Conservation (phyloP, 2,888 invertebrate genomes). For the Drosophila eohydei region DNA sequence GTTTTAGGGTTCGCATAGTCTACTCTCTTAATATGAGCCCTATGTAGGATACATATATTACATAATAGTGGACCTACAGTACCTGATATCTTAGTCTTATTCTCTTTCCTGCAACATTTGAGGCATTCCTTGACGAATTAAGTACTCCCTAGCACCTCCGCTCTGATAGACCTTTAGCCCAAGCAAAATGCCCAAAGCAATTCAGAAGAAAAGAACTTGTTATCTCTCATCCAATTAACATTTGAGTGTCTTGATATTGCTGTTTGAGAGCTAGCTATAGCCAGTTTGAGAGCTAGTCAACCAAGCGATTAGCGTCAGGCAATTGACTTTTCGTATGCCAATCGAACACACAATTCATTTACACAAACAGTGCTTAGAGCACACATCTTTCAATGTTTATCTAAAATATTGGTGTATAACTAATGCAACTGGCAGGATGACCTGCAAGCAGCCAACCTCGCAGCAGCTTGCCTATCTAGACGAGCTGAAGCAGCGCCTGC, state of each 20-base stretch:
- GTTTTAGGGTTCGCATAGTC: neutral
- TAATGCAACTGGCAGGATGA: conserved; percentile 47
- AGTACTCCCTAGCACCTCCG: too few relatives aligned
- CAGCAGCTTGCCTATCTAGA: conserved; percentile 68
- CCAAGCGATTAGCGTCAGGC: conserved; percentile 8
- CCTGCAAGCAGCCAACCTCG: conserved; percentile 44
- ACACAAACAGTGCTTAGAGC: conserved; percentile 18
- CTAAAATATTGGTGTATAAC: conserved; percentile 35
- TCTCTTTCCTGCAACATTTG: too few relatives aligned
- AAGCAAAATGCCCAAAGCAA: too few relatives aligned
- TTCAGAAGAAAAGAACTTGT: too few relatives aligned
- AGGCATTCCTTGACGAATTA: too few relatives aligned
- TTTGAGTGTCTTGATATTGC: too few relatives aligned
- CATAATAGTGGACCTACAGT: too few relatives aligned
- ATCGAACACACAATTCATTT: conserved; percentile 12
- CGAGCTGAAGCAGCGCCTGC: conserved; percentile 63
- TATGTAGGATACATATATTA: too few relatives aligned
- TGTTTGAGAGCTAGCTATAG: conserved; percentile 17
- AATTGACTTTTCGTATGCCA: neutral
- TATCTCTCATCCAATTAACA: too few relatives aligned
- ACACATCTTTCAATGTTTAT: conserved; percentile 35
- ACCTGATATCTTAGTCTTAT: too few relatives aligned
- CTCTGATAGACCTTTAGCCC: too few relatives aligned
- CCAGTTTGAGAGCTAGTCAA: conserved; percentile 16
- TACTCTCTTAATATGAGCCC: neutral